Evolutionary conservation across 2,113 vertebrate genomes (phyloP), one percentile per base, ranked within the genome.

Genomic region (Leptocoma aspasia): DNA sequence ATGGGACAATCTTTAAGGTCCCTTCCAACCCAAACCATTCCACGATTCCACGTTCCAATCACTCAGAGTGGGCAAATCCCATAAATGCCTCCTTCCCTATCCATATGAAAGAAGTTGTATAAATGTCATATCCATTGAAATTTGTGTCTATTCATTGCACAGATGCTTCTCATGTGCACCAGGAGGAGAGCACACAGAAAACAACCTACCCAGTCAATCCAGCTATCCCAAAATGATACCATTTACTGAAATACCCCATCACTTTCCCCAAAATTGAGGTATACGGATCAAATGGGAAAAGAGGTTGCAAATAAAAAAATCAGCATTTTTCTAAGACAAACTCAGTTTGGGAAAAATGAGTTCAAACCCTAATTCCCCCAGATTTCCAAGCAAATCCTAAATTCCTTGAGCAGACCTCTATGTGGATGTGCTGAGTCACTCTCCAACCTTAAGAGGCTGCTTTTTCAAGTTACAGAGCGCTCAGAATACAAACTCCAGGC

Each of bases 351-450:
- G 23, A 80, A 76, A 90, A 64, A 64, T 0, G 0, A 79, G 4
- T 70, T 70, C 1, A 0, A 87, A 18, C 13, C 19, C 30, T 9
- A 57, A 82, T 45, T 79, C 57, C 10, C 13, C 21, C 27, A 33
- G 33, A 83, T 83, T 94, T 75, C 33, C 10, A 41, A 50, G 54
- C 20, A 88, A 76, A 85, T 56, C 45, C 44, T 33, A 41, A 80
- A 2, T 77, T 89, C 68, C 92, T 72, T 64, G 87, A 92, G 56
- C 75, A 93, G 82, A 91, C 42, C 85, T 88, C 63, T 90, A 14
- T 64, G 61, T 89, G 82, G 64, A 96, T 88, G 69, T 96, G 94
- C 96, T 94, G 94, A 97, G 93, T 96, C 95, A 96, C 52, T 84
- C 88, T 80, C 68, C 82, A 92, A 57, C 79, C 82, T 82, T 88